These are phyloP conservation scores for Aphidius gifuensis DNA, from an alignment of 1,140 invertebrate species.

Conservation along the genomic window DNA sequence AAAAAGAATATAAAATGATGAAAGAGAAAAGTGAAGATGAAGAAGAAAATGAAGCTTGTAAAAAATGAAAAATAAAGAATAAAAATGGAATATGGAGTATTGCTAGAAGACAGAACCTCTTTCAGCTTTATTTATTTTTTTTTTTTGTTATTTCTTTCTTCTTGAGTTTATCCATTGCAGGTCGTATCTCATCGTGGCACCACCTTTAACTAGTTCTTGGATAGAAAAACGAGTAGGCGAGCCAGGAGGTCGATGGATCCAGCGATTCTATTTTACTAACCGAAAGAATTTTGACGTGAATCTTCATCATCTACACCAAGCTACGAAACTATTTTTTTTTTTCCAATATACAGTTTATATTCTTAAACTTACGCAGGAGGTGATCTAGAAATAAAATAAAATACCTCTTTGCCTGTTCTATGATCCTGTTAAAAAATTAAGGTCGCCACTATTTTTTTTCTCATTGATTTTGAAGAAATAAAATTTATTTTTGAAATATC, in stretches of 20 bases:
- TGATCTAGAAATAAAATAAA: too few relatives aligned
- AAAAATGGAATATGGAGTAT: slow-evolving; percentile 15
- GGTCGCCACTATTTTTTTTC: too few relatives aligned
- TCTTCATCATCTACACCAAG: background rate
- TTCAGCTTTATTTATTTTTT: slow-evolving; percentile 4
- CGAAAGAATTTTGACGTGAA: slow-evolving; percentile 10
- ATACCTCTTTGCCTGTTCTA: too few relatives aligned
- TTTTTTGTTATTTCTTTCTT: background rate
- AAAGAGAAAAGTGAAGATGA: background rate
- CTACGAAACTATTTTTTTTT: too few relatives aligned
- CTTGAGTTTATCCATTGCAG: background rate
- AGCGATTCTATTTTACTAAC: background rate
- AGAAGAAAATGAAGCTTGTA: background rate
- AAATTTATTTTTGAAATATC: too few relatives aligned
- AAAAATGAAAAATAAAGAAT: slow-evolving; percentile 7
- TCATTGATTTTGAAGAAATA: too few relatives aligned
- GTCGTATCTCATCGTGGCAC: slow-evolving; percentile 24
- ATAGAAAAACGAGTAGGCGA: slow-evolving; percentile 21
- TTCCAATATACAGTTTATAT: too few relatives aligned
- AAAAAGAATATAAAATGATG: background rate
- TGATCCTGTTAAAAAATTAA: too few relatives aligned
- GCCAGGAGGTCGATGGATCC: slow-evolving; percentile 26
- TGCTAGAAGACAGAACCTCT: slow-evolving; percentile 24
- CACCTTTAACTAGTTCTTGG: slow-evolving; percentile 22
- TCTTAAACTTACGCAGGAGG: too few relatives aligned